These are phyloP conservation scores for Cossypha niveicapilla DNA, from an alignment of 2,797 vertebrate species.

Conservation along the genomic window DNA sequence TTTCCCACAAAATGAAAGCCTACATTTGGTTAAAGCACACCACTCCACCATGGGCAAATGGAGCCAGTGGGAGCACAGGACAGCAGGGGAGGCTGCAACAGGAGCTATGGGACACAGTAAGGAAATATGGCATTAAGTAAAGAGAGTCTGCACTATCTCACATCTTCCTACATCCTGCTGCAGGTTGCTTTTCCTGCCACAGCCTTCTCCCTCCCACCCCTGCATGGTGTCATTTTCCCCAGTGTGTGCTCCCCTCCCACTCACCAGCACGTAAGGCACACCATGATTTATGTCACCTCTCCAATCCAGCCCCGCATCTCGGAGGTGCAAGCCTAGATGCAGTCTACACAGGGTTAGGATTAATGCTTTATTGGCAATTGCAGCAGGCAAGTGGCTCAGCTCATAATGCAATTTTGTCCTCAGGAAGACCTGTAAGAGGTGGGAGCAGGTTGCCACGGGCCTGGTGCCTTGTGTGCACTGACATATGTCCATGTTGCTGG, in stretches of 20 bases:
- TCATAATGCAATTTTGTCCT: neutral
- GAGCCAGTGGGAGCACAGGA: neutral
- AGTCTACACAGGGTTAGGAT: neutral
- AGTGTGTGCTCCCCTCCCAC: neutral
- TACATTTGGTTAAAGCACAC: neutral
- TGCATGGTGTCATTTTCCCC: neutral
- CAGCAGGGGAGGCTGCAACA: neutral
- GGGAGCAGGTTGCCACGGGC: neutral
- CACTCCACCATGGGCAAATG: neutral
- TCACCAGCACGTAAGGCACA: neutral
- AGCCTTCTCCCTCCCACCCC: neutral
- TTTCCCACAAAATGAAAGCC: neutral
- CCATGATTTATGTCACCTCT: neutral
- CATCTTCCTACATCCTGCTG: conserved; percentile 21
- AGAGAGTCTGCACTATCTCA: neutral
- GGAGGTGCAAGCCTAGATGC: neutral
- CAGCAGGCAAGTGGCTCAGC: neutral
- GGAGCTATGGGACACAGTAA: neutral
- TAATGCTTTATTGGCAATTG: neutral
- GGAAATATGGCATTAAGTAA: neutral
- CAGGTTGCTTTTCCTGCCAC: conserved; percentile 17
- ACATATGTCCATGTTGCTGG: neutral
- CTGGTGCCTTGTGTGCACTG: neutral
- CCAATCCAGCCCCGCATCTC: neutral
- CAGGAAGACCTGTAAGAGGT: neutral